Evolutionary conservation across 2,888 invertebrate genomes (phyloP), one percentile per base, ranked within the genome.

Genomic region (Pachycephus smyrnensis): DNA sequence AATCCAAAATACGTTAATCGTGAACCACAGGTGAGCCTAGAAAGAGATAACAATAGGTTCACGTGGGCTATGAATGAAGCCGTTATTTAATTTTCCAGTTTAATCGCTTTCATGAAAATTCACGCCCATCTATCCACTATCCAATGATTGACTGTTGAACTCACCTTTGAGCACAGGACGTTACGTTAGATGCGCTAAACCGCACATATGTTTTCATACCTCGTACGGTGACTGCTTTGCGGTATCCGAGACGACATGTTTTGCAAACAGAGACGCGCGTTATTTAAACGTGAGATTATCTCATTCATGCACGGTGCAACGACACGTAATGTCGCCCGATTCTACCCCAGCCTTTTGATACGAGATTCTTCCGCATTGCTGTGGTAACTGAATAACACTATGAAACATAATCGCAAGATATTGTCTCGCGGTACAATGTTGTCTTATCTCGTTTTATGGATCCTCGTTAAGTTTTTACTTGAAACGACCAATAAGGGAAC

Each of bases 301-400:
- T 71, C 71, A 71, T 71, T 71, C 71, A 71, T 71, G 30, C 71
- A 33, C 71, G 30, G 33, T 71, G 33, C 71, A 71, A 71, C 33
- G 71, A 33, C 71, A 32, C 71, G 71, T 31, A 33, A 32, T 71
- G 71, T 33, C 71, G 71, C 71, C 23, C 55, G 55, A 55, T 55
- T 23, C 55, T 55, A 0, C 55, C 23, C 23, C 55, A 23, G 9
- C 23, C 23, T 55, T 55, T 55, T 23, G 55, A 23, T 55, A 55
- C 55, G 9, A 55, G 55, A 55, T 23, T 55, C 55, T 55, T 55
- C 55, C 55, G 55, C 55, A 55, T 55, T 55, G 55, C 23, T 23
- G 23, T 55, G 55, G 55, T 23, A 55, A 55, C 55, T 55, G 55
- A 55, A 55, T 55, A 55, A 23, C 9, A 55, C 23, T 55, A 15